phyloP scores from a whole-genome alignment of 2,888 invertebrate species.

The Ophion ellenae region DNA sequence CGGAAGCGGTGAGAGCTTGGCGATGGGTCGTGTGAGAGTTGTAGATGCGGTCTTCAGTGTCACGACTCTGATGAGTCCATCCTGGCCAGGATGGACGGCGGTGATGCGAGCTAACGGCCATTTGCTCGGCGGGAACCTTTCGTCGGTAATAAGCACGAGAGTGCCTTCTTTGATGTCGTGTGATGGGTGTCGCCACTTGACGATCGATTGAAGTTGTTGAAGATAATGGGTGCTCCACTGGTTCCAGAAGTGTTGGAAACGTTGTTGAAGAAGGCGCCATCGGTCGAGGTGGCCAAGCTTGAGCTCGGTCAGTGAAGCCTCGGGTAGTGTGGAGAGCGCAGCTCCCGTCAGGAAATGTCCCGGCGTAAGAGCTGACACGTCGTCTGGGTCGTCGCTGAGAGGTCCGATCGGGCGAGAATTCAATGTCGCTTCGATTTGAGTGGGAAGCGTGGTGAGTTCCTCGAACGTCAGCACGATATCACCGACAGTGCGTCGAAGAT shows the following conservation, averaged over 20 bases:
- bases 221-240: conserved; percentile 7
- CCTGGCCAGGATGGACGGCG: conserved; percentile 15
- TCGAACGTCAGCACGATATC: conserved; percentile 12
- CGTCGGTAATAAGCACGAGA: background rate
- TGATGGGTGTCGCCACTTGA: conserved; percentile 10
- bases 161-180: conserved; percentile 4
- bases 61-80: conserved; percentile 22
- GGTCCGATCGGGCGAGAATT: conserved; percentile 1
- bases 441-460: conserved; percentile 28
- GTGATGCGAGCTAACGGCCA: conserved; percentile 10
- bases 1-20: conserved; percentile 13
- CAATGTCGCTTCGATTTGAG: background rate
- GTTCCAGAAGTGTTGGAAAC: conserved; percentile 9
- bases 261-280: conserved; percentile 14
- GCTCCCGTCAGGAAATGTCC: conserved; percentile 5
- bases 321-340: background rate
- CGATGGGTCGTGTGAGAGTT: conserved; percentile 16
- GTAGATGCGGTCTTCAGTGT: conserved; percentile 8
- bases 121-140: background rate
- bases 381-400: conserved; percentile 1
- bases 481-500: conserved; percentile 15
- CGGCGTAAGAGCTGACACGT: conserved; percentile 1
- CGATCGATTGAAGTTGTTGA: background rate
- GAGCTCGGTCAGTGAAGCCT: conserved; percentile 1
- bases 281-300: background rate